Evolutionary conservation across 2,888 invertebrate species (phyloP), one percentile per base, ranked within the genome.

Genomic region (Platerodrilus igneus): DNA sequence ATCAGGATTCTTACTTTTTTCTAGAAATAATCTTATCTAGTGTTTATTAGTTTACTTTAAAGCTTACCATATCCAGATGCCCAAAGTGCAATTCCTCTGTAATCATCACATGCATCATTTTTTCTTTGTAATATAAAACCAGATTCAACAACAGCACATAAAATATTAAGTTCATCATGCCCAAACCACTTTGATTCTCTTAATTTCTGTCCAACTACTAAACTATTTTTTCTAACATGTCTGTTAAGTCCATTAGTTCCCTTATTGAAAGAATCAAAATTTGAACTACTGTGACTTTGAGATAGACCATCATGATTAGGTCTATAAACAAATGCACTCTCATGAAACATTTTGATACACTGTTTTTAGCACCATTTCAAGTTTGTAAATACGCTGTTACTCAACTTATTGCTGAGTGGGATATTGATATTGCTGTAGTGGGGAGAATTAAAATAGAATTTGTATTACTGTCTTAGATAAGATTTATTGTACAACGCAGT

Each of bases 121-220:
- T 75, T 75, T 50, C 71, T 68, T 64, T 84, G 83, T 48, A 83
- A 73, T 53, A 84, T 77, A 67, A 83, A 83, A 37, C 84, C 84
- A 23, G 79, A 75, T 66, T 83, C 81, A 57, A 83, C 74, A 40
- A 83, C 83, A 37, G 83, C 79, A 64, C 81, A 81, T 52, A 84
- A 73, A 54, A 83, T 78, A 56, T 78, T 77, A 60, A 79, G 75
- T 69, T 83, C 82, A 55, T 79, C 78, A 52, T 79, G 77, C 52
- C 75, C 76, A 62, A 83, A 83, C 84, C 84, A 84, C 72, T 83
- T 83, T 47, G 81, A 79, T 63, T 83, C 82, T 48, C 82, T 72
- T 51, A 82, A 70, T 60, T 82, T 82, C 62, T 82, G 82, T 45
- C 81, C 81, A 30, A 81, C 79, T 21, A 82, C 80, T 32, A 80